These are phyloP conservation scores for Channa maculata DNA, from an alignment of 2,113 vertebrate genomes.

Conservation along the genomic window DNA sequence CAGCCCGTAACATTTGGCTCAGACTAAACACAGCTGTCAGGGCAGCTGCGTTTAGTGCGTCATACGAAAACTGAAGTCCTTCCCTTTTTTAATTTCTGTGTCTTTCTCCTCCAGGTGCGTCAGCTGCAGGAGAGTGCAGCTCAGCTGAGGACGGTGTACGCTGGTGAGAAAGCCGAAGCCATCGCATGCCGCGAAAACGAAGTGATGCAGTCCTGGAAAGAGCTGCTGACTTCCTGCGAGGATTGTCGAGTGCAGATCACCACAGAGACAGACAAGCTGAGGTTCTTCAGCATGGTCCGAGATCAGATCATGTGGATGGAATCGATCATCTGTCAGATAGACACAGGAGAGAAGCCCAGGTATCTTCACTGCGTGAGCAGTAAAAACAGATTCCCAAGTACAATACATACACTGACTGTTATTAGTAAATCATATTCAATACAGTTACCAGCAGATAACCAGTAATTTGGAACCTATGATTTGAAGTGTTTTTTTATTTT, in stretches of 20 bases:
- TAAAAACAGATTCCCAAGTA: background rate
- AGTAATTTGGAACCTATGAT: no score
- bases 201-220: constrained; percentile 92
- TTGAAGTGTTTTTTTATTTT: no score
- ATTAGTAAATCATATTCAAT: background rate
- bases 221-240: constrained; percentile 91
- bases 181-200: constrained; percentile 92
- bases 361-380: constrained; percentile 53
- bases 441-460: background rate
- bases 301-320: constrained; percentile 97
- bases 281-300: constrained; percentile 88
- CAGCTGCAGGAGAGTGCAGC: constrained; percentile 95
- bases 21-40: constrained; percentile 30
- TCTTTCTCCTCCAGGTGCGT: constrained; percentile 82
- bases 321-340: constrained; percentile 90
- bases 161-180: constrained; percentile 92
- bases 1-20: constrained; percentile 7
- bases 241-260: constrained; percentile 93
- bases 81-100: constrained; percentile 1
- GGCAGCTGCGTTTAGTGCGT: constrained; percentile 59
- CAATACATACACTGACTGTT: background rate
- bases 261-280: constrained; percentile 90
- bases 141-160: constrained; percentile 94
- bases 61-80: constrained; percentile 27
- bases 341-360: constrained; percentile 93